phyloP scores from a whole-genome alignment of 2,113 vertebrate species.

The Sinocyclocheilus maitianheensis region DNA sequence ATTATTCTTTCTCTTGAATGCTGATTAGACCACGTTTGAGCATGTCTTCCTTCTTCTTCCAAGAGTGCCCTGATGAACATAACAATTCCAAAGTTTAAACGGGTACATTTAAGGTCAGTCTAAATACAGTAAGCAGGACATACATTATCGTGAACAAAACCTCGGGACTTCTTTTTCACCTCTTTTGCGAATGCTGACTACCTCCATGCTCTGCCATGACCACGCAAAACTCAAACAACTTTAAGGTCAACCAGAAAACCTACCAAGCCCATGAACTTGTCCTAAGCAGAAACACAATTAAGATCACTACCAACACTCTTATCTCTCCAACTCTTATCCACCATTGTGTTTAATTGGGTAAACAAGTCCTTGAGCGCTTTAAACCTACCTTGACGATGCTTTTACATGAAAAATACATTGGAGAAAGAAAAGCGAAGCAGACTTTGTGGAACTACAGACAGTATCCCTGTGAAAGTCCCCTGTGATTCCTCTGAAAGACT shows the following conservation, averaged over 20 bases:
- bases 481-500: slow-evolving; percentile 62
- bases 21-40: slow-evolving; percentile 73
- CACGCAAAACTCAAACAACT: slow-evolving; percentile 56
- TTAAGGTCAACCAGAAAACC: slow-evolving; percentile 49
- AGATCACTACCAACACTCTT: slow-evolving; percentile 47
- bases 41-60: slow-evolving; percentile 83
- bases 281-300: slow-evolving; percentile 58
- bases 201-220: slow-evolving; percentile 67
- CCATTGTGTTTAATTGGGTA: slow-evolving; percentile 1
- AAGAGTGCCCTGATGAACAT: slow-evolving; percentile 83
- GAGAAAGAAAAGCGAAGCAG: slow-evolving; percentile 43
- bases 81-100: slow-evolving; percentile 44
- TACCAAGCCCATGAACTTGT: slow-evolving; percentile 41
- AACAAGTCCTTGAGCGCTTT: slow-evolving; percentile 38
- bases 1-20: slow-evolving; percentile 69
- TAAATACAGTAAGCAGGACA: neutral
- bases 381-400: slow-evolving; percentile 52
- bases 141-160: neutral
- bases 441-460: slow-evolving; percentile 37
- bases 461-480: slow-evolving; percentile 55
- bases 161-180: slow-evolving; percentile 53
- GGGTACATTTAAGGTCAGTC: neutral
- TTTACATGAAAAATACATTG: slow-evolving; percentile 40
- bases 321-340: no score
- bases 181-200: slow-evolving; percentile 61